Percentiles rank a stretch among this genome's conserved stretches.
Conservation (phyloP, 2,888 invertebrate genomes). For the Yponomeuta sedellus region DNA sequence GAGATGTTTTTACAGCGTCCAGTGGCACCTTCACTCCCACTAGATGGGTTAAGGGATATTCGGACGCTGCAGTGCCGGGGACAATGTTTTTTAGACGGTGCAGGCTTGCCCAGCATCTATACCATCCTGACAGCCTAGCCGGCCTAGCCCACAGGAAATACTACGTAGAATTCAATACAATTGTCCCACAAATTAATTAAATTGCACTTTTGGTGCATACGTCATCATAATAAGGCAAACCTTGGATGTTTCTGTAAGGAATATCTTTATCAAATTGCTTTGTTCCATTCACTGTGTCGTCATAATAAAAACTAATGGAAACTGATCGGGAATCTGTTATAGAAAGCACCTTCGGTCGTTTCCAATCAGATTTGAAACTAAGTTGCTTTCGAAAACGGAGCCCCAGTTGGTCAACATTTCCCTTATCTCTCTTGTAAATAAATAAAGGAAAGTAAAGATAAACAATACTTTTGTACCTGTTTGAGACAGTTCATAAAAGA, state of each 20-base stretch:
- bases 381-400: too few species aligned
- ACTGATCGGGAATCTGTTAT: conserved; percentile 16
- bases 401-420: background rate
- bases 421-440: conserved; percentile 51
- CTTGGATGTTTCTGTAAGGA: conserved; percentile 4
- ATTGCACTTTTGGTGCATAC: conserved; percentile 20
- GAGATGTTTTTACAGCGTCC: too few species aligned
- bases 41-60: too few species aligned
- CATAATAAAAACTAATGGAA: background rate
- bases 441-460: conserved; percentile 36
- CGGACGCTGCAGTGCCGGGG: too few species aligned
- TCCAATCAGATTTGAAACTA: too few species aligned
- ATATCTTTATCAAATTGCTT: conserved; percentile 34
- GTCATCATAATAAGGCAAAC: conserved; percentile 25
- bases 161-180: too few species aligned
- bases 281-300: background rate
- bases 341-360: conserved; percentile 14
- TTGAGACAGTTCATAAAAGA: conserved; percentile 39
- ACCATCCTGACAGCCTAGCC: too few species aligned
- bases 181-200: background rate
- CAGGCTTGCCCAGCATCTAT: too few species aligned
- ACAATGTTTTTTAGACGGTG: too few species aligned
- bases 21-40: too few species aligned
- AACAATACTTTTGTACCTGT: conserved; percentile 68
- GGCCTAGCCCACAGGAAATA: too few species aligned